phyloP scores from a whole-genome alignment of 2,797 vertebrate genomes.

The Schizopygopsis pylzovi region DNA sequence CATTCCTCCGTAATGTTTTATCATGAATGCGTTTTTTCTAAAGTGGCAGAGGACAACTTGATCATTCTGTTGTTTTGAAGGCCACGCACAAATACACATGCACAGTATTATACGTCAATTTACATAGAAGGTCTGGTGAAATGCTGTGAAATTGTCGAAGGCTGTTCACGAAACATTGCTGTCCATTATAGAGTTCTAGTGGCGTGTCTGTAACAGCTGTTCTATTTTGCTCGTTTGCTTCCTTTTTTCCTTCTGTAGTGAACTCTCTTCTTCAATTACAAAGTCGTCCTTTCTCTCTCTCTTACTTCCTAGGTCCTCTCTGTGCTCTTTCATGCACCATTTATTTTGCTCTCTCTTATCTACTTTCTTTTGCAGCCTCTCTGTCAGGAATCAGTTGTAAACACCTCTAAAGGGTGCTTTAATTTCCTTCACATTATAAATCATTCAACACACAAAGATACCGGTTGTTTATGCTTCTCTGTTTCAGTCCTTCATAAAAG shows the following conservation, averaged over 20 bases:
- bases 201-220: slow-evolving; percentile 22
- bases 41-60: slow-evolving; percentile 22
- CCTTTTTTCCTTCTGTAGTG: slow-evolving; percentile 18
- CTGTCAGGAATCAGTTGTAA: slow-evolving; percentile 53
- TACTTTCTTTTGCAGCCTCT: slow-evolving; percentile 32
- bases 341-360: slow-evolving; percentile 30
- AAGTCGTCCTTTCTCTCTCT: neutral
- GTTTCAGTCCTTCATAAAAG: slow-evolving; percentile 21
- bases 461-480: slow-evolving; percentile 5
- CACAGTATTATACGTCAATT: neutral
- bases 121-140: slow-evolving; percentile 8
- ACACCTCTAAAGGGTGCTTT: slow-evolving; percentile 54
- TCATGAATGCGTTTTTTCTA: slow-evolving; percentile 15
- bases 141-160: neutral
- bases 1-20: neutral
- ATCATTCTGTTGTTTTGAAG: slow-evolving; percentile 14
- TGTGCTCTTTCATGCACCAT: slow-evolving; percentile 39
- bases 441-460: slow-evolving; percentile 35
- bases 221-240: slow-evolving; percentile 10
- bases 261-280: slow-evolving; percentile 20
- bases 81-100: neutral
- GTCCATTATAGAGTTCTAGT: neutral
- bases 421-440: slow-evolving; percentile 48
- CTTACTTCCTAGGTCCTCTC: slow-evolving; percentile 21
- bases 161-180: slow-evolving; percentile 3